These are phyloP conservation scores for Pseudoips prasinana DNA, from an alignment of 2,888 invertebrate species.

Conservation along the genomic window DNA sequence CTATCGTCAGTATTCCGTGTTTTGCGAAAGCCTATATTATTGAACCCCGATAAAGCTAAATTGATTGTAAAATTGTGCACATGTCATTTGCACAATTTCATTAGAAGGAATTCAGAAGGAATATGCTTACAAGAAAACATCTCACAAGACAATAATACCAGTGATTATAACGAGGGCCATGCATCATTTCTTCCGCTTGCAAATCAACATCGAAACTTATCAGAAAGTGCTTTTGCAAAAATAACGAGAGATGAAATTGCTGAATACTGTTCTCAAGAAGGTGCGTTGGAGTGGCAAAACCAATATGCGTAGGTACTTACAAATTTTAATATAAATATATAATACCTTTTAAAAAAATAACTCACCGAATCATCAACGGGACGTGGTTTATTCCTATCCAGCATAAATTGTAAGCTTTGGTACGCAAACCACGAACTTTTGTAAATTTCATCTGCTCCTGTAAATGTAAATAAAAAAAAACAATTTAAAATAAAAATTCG, in stretches of 20 bases:
- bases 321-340: constrained; percentile 3
- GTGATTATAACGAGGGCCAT: constrained; percentile 4
- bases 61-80: constrained; percentile 4
- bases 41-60: constrained; percentile 1
- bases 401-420: constrained; percentile 7
- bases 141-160: constrained; percentile 7
- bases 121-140: constrained; percentile 5
- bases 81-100: constrained; percentile 4
- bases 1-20: constrained; percentile 5
- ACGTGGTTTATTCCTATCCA: constrained; percentile 10
- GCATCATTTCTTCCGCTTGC: constrained; percentile 7
- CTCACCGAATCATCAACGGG: constrained; percentile 1
- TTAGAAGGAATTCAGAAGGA: constrained; percentile 2
- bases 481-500: constrained; percentile 2
- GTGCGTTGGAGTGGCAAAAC: constrained; percentile 3
- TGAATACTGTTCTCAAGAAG: constrained; percentile 6
- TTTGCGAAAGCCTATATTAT: constrained; percentile 8
- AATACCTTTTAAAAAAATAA: constrained; percentile 4
- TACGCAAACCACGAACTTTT: constrained; percentile 12
- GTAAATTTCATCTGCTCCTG: constrained; percentile 9
- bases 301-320: constrained; percentile 5
- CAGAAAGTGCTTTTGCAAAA: constrained; percentile 6
- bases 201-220: constrained; percentile 8
- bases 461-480: constrained; percentile 6
- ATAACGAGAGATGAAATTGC: constrained; percentile 5